Percentiles rank a stretch among this genome's conserved stretches.
These are phyloP conservation scores for Pristiophorus japonicus DNA, from an alignment of 2,113 vertebrate species.

Conservation along the genomic window DNA sequence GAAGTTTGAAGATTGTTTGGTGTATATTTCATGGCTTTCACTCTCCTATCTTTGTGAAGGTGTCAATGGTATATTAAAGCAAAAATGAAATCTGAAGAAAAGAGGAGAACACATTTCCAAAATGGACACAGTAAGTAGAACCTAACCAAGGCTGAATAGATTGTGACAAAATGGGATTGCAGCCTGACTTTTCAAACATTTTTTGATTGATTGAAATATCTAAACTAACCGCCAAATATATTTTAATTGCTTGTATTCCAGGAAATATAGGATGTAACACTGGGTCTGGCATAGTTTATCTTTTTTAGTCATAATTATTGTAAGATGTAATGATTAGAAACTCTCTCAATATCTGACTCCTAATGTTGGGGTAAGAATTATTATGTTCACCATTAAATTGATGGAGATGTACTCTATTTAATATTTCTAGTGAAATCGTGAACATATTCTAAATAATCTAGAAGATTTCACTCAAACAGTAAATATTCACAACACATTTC, in stretches of 20 bases:
- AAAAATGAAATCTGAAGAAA: constrained; percentile 95
- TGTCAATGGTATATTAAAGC: constrained; percentile 97
- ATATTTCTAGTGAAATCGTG: not conserved
- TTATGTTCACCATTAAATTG: not conserved
- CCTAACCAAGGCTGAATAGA: not conserved
- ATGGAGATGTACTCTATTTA: not conserved
- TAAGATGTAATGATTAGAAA: not conserved
- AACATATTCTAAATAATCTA: not conserved
- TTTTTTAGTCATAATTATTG: not conserved
- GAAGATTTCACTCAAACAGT: not conserved
- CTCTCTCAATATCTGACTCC: not conserved
- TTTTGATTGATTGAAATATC: not conserved
- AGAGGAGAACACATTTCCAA: constrained; percentile 80
- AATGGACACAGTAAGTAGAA: constrained; percentile 79
- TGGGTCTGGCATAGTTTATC: not conserved
- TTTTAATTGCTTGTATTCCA: constrained; percentile 4
- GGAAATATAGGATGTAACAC: not conserved
- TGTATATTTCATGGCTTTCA: constrained; percentile 15
- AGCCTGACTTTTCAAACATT: not conserved
- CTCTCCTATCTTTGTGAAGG: constrained; percentile 55
- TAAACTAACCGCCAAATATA: not conserved
- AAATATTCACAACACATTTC: not conserved
- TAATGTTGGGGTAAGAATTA: not conserved
- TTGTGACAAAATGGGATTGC: not conserved
- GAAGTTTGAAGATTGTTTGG: not conserved